These are phyloP conservation scores for Diabrotica balteata DNA, from an alignment of 2,888 invertebrate species.

Conservation along the genomic window DNA sequence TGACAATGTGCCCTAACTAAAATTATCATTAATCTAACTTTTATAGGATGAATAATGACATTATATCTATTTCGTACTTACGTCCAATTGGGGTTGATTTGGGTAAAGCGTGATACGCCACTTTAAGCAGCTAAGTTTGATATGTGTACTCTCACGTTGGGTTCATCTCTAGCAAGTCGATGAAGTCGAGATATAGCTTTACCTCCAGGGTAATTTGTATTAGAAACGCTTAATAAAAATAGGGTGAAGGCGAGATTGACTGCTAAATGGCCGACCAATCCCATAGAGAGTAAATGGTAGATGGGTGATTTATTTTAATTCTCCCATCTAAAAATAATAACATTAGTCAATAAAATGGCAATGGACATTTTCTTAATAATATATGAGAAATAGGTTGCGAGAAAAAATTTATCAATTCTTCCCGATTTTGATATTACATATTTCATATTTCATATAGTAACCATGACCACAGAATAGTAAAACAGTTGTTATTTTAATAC, in stretches of 20 bases:
- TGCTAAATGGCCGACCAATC: slow-evolving; percentile 73
- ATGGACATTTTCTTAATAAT: not conserved
- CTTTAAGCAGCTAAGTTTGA: slow-evolving; percentile 93
- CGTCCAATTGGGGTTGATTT: slow-evolving; percentile 81
- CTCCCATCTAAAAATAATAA: slow-evolving; percentile 73
- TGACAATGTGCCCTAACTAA: no score
- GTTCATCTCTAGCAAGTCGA: slow-evolving; percentile 71
- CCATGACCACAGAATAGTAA: no score
- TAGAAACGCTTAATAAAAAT: slow-evolving; percentile 84
- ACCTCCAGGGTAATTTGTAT: slow-evolving; percentile 96
- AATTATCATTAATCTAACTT: no score
- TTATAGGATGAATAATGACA: no score
- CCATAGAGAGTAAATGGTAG: slow-evolving; percentile 73
- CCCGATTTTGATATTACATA: no score
- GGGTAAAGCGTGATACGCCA: slow-evolving; percentile 92
- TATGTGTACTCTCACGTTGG: slow-evolving; percentile 82
- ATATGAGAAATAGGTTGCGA: no score
- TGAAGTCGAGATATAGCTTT: slow-evolving; percentile 85
- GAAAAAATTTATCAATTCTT: no score
- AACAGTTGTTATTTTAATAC: no score
- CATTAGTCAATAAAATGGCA: no score
- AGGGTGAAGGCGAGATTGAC: slow-evolving; percentile 80
- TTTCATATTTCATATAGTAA: no score
- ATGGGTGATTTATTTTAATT: slow-evolving; percentile 77
- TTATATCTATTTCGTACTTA: slow-evolving; percentile 54